Conservation (phyloP, 1,140 invertebrate genomes). For the Drosophila arawakana region DNA sequence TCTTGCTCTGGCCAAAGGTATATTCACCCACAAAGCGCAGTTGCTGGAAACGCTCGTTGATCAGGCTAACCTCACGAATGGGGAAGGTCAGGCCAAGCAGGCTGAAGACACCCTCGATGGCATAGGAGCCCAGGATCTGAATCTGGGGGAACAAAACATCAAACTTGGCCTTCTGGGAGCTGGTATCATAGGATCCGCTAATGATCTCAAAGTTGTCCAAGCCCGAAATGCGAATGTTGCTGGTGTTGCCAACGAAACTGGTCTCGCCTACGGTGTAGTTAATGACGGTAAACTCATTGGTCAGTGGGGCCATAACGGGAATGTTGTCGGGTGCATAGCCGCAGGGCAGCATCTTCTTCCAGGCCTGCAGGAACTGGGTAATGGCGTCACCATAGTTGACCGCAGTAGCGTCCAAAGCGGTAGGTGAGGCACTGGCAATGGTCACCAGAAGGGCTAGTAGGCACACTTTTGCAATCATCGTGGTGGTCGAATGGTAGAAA, state of each 20-base stretch:
- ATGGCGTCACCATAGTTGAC: constrained; percentile 48
- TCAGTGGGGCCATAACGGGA: constrained; percentile 55
- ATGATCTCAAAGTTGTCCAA: constrained; percentile 57
- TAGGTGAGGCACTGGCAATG: constrained; percentile 31
- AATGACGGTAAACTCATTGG: constrained; percentile 36
- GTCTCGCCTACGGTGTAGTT: constrained; percentile 37
- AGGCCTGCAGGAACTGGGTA: constrained; percentile 49
- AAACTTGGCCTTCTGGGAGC: constrained; percentile 47
- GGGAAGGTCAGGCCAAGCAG: not conserved
- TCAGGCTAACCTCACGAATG: constrained; percentile 31
- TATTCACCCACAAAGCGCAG: constrained; percentile 64
- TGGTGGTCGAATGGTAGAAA: constrained; percentile 9
- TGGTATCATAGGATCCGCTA: constrained; percentile 37
- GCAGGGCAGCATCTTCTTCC: constrained; percentile 63
- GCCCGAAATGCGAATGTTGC: constrained; percentile 60
- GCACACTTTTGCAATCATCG: constrained; percentile 51
- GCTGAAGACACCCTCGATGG: constrained; percentile 36
- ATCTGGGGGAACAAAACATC: constrained; percentile 60
- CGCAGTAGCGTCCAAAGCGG: constrained; percentile 22
- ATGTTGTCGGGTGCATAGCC: constrained; percentile 48
- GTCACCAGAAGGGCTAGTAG: constrained; percentile 50
- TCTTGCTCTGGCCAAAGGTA: constrained; percentile 39
- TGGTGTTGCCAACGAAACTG: constrained; percentile 49
- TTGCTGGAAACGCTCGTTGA: constrained; percentile 62
- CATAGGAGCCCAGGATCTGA: constrained; percentile 54